These are phyloP conservation scores for Gonioctena quinquepunctata DNA, from an alignment of 1,140 invertebrate genomes.

Conservation along the genomic window DNA sequence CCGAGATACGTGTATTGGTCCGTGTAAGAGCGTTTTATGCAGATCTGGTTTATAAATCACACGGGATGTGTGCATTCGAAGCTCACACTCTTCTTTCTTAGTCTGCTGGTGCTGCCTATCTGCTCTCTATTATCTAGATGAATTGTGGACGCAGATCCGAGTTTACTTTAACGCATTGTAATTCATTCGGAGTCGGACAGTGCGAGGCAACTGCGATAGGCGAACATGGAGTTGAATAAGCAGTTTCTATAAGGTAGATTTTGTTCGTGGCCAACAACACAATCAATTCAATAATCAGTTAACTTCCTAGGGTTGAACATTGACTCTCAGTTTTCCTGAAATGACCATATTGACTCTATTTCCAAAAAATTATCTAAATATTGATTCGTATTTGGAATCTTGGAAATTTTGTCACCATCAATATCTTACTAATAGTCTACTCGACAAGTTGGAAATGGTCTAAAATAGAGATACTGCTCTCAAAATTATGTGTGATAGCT, in stretches of 20 bases:
- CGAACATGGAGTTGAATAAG: background rate
- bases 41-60: conserved; percentile 22
- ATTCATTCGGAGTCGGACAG: background rate
- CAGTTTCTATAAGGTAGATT: background rate
- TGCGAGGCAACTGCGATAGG: background rate
- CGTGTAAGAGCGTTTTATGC: conserved; percentile 17
- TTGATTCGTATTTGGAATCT: too few species aligned
- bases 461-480: too few species aligned
- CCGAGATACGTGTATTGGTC: conserved; percentile 6
- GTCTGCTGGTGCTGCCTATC: background rate
- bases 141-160: background rate
- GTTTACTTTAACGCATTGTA: background rate
- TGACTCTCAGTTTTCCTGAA: too few species aligned
- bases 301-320: too few species aligned
- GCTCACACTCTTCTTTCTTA: background rate
- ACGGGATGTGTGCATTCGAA: background rate
- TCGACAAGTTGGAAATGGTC: too few species aligned
- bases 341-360: too few species aligned
- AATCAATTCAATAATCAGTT: too few species aligned
- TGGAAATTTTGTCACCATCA: too few species aligned
- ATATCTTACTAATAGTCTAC: too few species aligned
- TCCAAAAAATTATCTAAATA: too few species aligned
- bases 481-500: too few species aligned
- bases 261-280: too few species aligned
- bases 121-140: conserved; percentile 1